Base-by-base conservation (phyloP, 2,113 vertebrate genomes). In the Micronisus gabar region DNA sequence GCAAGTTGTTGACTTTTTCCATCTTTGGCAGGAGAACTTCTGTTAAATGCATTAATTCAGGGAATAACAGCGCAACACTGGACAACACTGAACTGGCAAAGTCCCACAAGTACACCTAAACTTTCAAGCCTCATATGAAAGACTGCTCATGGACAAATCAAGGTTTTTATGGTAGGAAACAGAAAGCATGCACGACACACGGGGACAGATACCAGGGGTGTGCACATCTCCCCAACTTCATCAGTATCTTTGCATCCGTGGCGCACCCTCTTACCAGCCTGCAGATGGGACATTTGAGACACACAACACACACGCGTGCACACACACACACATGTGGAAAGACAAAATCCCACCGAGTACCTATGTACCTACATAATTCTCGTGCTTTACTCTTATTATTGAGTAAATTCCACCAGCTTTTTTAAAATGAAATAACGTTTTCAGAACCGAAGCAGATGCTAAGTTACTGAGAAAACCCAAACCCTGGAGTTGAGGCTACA, bases 241-340 rank as follows among this genome's bases (percentile, higher is more conserved):
- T 9, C 76, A 81, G 23, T 26, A n/a, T 13, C 19, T 6, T 0
- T 71, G 38, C 15, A 23, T 18, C 36, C 30, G 32, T 26, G 17
- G 17, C 34, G 6, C 23, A 22, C 0, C 1, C 25, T 58, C 74
- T 66, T 66, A 36, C 15, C 29, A 55, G 56, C n/a, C 59, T 47
- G 15, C 13, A 83, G 21, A 23, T 9, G 10, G 27, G 34, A 8
- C 26, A 17, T 36, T 59, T 41, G 55, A 38, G 32, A 43, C 11
- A 67, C 32, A 23, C 9, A 52, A 11, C 14, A 48, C 26, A 48
- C 0, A 0, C 4, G 9, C 0, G 0, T 41, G 55, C 6, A 4
- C 26, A 13, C 2, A 18, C 59, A 63, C 22, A 48, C 9, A 6
- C 27, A 34, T 2, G 18, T 30, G 30, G 58, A 68, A 78, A 83